Evolutionary conservation across 2,888 invertebrate genomes (phyloP), one percentile per base, ranked within the genome.

Genomic region (Mesopsocus fuscifrons): DNA sequence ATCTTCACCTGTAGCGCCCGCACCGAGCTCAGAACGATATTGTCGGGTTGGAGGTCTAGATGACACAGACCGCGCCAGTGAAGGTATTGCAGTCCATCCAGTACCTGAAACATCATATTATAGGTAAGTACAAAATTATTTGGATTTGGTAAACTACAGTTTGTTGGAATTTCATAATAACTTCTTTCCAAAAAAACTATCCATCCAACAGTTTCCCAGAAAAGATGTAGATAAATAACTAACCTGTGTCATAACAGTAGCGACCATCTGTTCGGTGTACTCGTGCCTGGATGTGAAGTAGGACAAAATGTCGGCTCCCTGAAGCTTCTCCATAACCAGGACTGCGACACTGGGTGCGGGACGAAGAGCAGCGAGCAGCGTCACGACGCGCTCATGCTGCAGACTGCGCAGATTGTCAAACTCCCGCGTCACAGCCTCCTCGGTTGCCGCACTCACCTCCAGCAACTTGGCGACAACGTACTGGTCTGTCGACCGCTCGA

Each of bases 41-140:
- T 97, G 57, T 92, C 91, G 0, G 95, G 95, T 60, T 95, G 88
- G 41, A 94, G 66, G 59, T 92, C 83, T 47, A 92, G 63, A 59
- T 91, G 88, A 52, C 83, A 82, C 51, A 77, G 75, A 2, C 91
- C 91, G 53, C 87, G 71, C 83, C 92, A 92, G 61, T 97, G 95
- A 32, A 98, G 65, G 60, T 92, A 97, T 61, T 94, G 92, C 1
- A 95, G 64, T 1, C 78, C 94, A 55, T 92, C 88, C 44, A 91
- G 62, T 1, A 89, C 64, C 67, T 71, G 49, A 9, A 22, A 11
- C n/a, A 11, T 21, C 17, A 20, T 2, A 43, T 11, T 2, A 40
- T 3, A 3, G 13, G n/a, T 11, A 35, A 34, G 33, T 8, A 3
- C 31, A 34, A 16, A 32, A 42, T n/a, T n/a, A n/a, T n/a, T n/a